These are phyloP conservation scores for Icerya purchasi DNA, from an alignment of 2,888 invertebrate species.

Conservation along the genomic window DNA sequence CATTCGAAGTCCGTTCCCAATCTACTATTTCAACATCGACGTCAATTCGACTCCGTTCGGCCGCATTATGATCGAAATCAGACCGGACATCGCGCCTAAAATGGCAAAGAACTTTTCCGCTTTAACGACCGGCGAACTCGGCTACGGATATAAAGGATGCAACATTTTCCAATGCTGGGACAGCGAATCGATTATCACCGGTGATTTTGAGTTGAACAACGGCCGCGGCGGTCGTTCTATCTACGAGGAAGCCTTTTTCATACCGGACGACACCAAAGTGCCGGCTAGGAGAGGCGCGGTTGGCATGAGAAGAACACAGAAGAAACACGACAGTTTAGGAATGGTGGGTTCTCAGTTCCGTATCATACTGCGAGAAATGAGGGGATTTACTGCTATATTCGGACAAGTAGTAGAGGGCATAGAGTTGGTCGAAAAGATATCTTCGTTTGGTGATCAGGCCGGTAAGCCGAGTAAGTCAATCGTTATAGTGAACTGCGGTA, in stretches of 20 bases:
- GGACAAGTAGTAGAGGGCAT: conserved; percentile 59
- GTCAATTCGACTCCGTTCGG: conserved; percentile 47
- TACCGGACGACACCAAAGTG: conserved; percentile 60
- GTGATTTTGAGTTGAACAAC: conserved; percentile 56
- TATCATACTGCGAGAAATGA: conserved; percentile 57
- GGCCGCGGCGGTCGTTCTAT: conserved; percentile 57
- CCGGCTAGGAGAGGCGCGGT: conserved; percentile 53
- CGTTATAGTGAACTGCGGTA: conserved; percentile 50
- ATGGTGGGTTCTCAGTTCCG: conserved; percentile 71
- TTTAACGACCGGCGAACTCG: conserved; percentile 46
- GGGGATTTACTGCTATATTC: conserved; percentile 62
- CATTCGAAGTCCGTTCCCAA: conserved; percentile 15
- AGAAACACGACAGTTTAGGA: conserved; percentile 53
- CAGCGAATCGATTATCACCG: conserved; percentile 53
- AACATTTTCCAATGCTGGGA: conserved; percentile 65
- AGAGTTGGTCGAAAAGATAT: conserved; percentile 54
- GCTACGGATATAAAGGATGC: conserved; percentile 57
- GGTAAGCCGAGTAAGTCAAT: conserved; percentile 56
- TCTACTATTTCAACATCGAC: conserved; percentile 55
- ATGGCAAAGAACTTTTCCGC: conserved; percentile 60
- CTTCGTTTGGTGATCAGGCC: conserved; percentile 51
- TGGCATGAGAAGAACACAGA: conserved; percentile 60
- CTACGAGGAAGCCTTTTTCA: conserved; percentile 52
- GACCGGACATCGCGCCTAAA: conserved; percentile 54
- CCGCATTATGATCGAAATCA: conserved; percentile 51